Percentiles rank a stretch among this genome's conserved stretches.
Conservation (phyloP, 2,888 invertebrate species). For the Temnothorax unifasciatus region DNA sequence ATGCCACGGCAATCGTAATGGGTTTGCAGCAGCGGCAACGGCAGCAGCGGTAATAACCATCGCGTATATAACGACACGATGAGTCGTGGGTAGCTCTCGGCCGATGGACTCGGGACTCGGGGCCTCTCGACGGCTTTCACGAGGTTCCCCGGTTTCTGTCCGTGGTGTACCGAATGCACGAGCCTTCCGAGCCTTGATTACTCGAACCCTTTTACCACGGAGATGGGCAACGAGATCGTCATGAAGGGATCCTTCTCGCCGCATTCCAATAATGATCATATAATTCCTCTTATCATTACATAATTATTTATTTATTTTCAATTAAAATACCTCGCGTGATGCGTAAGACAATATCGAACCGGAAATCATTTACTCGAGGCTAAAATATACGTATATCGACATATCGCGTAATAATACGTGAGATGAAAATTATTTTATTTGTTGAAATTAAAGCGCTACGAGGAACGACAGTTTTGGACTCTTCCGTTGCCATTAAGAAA, state of each 20-base stretch:
- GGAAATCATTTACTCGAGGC: not conserved
- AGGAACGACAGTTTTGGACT: not conserved
- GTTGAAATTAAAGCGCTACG: not conserved
- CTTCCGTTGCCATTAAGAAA: not conserved
- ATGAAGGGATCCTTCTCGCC: not conserved
- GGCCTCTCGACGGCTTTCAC: slow-evolving; percentile 69
- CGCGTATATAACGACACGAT: slow-evolving; percentile 77
- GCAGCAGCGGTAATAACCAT: slow-evolving; percentile 70
- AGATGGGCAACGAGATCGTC: not conserved
- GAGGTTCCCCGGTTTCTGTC: slow-evolving; percentile 67
- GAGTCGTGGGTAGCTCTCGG: slow-evolving; percentile 73
- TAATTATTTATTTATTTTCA: not conserved
- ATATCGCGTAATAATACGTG: not conserved
- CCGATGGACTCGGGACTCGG: slow-evolving; percentile 63
- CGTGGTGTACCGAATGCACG: slow-evolving; percentile 31
- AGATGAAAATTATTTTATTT: not conserved
- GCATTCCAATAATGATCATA: not conserved
- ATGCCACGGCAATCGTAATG: slow-evolving; percentile 74
- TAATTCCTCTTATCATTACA: not conserved
- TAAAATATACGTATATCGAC: not conserved
- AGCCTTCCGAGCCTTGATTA: not conserved
- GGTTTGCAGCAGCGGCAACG: slow-evolving; percentile 69
- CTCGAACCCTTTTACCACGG: slow-evolving; percentile 3
- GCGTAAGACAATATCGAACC: not conserved
- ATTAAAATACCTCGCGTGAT: slow-evolving; percentile 5